phyloP scores from a whole-genome alignment of 2,888 invertebrate species.

The Apodemia duryi region DNA sequence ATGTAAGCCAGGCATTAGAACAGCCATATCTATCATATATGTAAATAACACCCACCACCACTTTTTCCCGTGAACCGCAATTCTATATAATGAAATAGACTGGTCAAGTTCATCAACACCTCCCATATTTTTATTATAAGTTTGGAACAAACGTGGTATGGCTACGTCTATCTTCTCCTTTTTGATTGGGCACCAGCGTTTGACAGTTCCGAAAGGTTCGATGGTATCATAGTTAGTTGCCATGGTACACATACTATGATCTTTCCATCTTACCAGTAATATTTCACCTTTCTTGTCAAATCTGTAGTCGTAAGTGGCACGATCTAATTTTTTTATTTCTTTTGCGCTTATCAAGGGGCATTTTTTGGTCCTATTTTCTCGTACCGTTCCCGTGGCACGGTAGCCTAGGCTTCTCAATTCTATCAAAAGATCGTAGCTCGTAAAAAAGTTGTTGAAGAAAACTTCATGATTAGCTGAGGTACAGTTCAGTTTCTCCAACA shows the following conservation, averaged over 20 bases:
- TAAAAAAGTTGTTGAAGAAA: no score
- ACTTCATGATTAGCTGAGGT: no score
- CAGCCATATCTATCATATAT: conserved; percentile 15
- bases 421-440: no score
- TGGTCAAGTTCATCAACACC: conserved; percentile 16
- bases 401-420: no score
- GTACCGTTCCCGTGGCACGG: background rate
- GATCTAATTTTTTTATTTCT: background rate
- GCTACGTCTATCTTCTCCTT: background rate
- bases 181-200: conserved; percentile 4
- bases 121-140: conserved; percentile 16
- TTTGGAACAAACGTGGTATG: conserved; percentile 2
- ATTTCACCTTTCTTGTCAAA: conserved; percentile 22
- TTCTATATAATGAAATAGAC: conserved; percentile 8
- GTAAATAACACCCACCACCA: conserved; percentile 16
- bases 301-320: no score
- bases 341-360: background rate
- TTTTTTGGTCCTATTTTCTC: conserved; percentile 15
- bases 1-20: conserved; percentile 17
- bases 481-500: no score
- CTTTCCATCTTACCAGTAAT: conserved; percentile 23
- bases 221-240: conserved; percentile 18
- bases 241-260: conserved; percentile 26
- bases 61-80: conserved; percentile 11
- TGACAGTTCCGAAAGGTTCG: conserved; percentile 11